Conservation (phyloP, 1,140 invertebrate species). For the Bombus superbus region DNA sequence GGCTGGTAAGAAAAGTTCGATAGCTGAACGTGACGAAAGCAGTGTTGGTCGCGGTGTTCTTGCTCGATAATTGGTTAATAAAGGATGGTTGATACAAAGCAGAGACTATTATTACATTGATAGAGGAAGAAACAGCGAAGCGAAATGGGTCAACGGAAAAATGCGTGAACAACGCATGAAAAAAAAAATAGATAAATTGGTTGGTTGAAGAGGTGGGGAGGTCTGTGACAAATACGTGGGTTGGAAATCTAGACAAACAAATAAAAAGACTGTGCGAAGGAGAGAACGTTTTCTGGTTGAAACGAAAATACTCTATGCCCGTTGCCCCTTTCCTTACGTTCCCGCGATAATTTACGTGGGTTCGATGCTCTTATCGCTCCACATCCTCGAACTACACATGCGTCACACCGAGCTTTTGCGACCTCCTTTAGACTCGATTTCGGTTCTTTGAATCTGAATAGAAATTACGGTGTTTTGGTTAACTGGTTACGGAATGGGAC, state of each 20-base stretch:
- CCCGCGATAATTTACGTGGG: background rate
- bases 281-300: background rate
- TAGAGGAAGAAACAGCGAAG: background rate
- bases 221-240: background rate
- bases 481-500: background rate
- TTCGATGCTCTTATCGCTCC: constrained; percentile 5
- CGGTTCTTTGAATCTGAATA: background rate
- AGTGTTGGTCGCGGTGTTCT: background rate
- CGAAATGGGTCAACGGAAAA: background rate
- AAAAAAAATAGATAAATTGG: background rate
- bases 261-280: background rate
- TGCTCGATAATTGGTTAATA: background rate
- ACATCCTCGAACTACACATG: background rate
- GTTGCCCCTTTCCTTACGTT: background rate
- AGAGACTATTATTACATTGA: background rate
- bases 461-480: background rate
- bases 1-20: background rate
- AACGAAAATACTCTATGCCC: constrained; percentile 35
- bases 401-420: background rate
- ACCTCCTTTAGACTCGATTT: no score
- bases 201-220: background rate
- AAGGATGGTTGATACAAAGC: background rate
- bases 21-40: no score
- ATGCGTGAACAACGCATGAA: background rate
- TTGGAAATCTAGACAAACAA: background rate